Evolutionary conservation across 2,113 vertebrate genomes (phyloP).

Genomic region (Drymodes brunneopygia): DNA sequence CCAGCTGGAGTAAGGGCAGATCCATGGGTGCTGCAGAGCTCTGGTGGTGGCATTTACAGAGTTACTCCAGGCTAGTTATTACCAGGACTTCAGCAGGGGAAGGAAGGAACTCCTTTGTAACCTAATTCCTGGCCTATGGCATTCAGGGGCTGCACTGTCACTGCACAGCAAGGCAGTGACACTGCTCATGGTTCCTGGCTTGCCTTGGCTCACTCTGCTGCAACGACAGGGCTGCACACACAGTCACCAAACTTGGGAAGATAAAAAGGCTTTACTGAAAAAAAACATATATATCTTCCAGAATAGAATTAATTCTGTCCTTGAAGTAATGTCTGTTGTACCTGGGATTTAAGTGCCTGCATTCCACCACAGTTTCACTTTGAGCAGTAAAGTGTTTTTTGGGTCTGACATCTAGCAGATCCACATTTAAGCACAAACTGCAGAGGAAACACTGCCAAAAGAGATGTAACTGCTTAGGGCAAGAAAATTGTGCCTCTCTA

Average conservation of each 20-base stretch:
- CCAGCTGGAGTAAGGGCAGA: not conserved
- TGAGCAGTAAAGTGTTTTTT: not conserved
- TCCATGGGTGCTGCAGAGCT: not conserved
- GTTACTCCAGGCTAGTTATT: not conserved
- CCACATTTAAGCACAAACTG: not conserved
- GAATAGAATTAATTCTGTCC: not conserved
- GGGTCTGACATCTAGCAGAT: not conserved
- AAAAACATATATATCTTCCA: not conserved
- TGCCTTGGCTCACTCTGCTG: not conserved
- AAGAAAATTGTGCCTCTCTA: not conserved
- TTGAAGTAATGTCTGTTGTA: not conserved
- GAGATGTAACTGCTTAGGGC: not conserved
- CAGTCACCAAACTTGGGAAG: not conserved
- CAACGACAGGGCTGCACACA: fast-evolving
- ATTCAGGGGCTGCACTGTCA: not conserved
- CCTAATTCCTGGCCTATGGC: not conserved
- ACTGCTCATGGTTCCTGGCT: not conserved
- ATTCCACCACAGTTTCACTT: not conserved
- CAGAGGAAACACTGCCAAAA: not conserved
- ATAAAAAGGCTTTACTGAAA: not conserved
- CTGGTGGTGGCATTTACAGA: not conserved
- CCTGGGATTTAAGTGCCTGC: not conserved
- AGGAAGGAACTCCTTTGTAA: not conserved
- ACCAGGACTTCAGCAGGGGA: not conserved
- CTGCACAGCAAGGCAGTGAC: not conserved